Evolutionary conservation across 2,888 invertebrate species (phyloP).

Genomic region (Hemistola chrysoprasaria): DNA sequence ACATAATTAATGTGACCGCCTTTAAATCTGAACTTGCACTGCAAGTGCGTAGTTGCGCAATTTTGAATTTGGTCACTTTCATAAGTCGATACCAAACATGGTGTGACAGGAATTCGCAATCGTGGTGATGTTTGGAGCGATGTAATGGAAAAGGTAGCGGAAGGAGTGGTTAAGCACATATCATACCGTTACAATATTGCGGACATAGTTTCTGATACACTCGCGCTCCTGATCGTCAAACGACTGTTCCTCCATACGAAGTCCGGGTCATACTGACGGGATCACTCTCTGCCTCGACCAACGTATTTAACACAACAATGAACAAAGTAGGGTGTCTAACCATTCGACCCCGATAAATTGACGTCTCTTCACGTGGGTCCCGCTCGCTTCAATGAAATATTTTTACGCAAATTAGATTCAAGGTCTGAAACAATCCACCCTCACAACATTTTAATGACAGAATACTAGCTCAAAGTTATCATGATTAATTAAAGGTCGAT

Average conservation of each 20-base stretch:
- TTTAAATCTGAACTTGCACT: slow-evolving; percentile 45
- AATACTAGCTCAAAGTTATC: too few species aligned
- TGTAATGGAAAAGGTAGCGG: background rate
- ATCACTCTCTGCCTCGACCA: slow-evolving; percentile 6
- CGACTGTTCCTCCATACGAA: slow-evolving; percentile 5
- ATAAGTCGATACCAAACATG: slow-evolving; percentile 24
- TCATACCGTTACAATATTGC: slow-evolving; percentile 1
- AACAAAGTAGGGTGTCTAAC: slow-evolving; percentile 19
- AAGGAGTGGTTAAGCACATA: background rate
- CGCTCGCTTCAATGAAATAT: background rate
- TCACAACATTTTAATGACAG: too few species aligned
- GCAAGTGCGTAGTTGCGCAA: slow-evolving; percentile 42
- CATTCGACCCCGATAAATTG: slow-evolving; percentile 22
- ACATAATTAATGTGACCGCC: slow-evolving; percentile 48
- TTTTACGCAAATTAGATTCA: slow-evolving; percentile 1
- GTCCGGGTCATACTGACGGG: slow-evolving; percentile 17
- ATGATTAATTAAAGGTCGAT: too few species aligned
- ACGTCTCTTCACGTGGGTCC: slow-evolving; percentile 6
- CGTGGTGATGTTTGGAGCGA: background rate
- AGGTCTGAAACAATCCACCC: background rate
- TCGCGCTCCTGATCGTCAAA: slow-evolving; percentile 2
- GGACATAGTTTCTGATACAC: slow-evolving; percentile 1
- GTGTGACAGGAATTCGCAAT: slow-evolving; percentile 6
- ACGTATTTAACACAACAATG: slow-evolving; percentile 15
- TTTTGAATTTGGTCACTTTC: slow-evolving; percentile 32